These are phyloP conservation scores for Acrobasis consociella DNA, from an alignment of 2,888 invertebrate genomes.

Conservation along the genomic window DNA sequence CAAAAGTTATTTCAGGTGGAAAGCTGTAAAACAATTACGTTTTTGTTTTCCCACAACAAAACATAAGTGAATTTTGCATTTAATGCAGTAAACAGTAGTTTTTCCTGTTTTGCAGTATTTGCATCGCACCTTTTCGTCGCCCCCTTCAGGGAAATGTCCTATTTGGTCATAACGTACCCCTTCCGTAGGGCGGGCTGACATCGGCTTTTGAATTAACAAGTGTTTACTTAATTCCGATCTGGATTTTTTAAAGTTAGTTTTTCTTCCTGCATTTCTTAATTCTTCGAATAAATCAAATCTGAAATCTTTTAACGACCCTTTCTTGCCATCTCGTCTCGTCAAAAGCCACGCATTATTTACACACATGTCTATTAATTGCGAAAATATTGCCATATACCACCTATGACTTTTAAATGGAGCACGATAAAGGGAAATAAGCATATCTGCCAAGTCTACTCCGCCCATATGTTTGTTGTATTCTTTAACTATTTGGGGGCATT, in stretches of 20 bases:
- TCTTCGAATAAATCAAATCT: constrained; percentile 15
- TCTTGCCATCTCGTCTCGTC: constrained; percentile 11
- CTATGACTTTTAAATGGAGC: no score
- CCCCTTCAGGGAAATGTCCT: constrained; percentile 26
- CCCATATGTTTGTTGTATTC: constrained; percentile 5
- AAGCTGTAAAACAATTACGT: constrained; percentile 13
- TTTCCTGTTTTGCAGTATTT: constrained; percentile 25
- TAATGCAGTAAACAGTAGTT: constrained; percentile 23
- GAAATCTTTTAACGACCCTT: constrained; percentile 9
- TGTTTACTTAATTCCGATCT: no score
- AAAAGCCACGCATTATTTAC: background rate
- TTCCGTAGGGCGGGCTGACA: constrained; percentile 23
- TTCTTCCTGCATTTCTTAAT: no score
- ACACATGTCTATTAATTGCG: constrained; percentile 5
- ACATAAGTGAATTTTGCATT: constrained; percentile 29
- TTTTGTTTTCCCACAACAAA: constrained; percentile 25
- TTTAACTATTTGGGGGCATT: no score
- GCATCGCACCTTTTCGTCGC: constrained; percentile 28
- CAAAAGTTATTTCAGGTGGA: no score
- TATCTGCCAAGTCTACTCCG: background rate
- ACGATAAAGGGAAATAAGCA: no score
- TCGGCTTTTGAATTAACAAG: no score
- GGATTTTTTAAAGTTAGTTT: no score
- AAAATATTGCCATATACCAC: no score
- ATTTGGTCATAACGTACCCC: constrained; percentile 24